Evolutionary conservation across 2,797 vertebrate species (phyloP), one percentile per base, ranked within the genome.

Genomic region (Leptodactylus fallax): DNA sequence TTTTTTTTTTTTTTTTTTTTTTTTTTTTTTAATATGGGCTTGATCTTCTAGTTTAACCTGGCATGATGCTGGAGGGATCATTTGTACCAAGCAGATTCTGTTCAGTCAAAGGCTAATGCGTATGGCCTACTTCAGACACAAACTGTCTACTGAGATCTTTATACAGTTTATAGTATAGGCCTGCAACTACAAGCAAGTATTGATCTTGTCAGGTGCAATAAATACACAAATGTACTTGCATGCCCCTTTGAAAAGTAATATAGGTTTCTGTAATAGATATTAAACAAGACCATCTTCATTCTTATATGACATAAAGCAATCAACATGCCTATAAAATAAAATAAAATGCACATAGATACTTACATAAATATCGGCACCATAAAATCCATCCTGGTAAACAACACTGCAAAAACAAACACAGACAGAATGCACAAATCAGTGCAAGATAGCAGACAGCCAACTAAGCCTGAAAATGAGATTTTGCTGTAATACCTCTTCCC

Each of bases 331-430:
- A 69, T 55, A 25, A 67, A 80, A 21, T 11, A 16, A 60, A 6
- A 36, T 11, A 16, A 60, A 6, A 80, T 47, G 1, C 49, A 56
- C 3, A 19, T 17, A 23, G 92, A 96, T 98, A 98, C 97, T 97
- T 97, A 98, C 97, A 97, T 98, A 98, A 96, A 98, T 97, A 96
- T 98, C 97, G 97, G 97, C 97, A 96, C 97, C 97, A 97, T 97
- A 98, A 97, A 98, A 97, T 97, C 97, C 97, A 97, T 98, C 97
- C 96, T 98, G 97, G 96, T 98, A 98, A 95, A 98, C 96, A 96
- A 97, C 97, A 96, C 97, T 98, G 96, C 93, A 96, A 95, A 95
- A 94, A 96, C 94, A 93, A 95, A 96, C 94, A 96, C 93, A 97
- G 95, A 93, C 97, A 96, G 96, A 6, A 60, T 60, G 95, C 95